Base-by-base conservation (phyloP, 2,888 invertebrate genomes). In the Sesia apiformis region DNA sequence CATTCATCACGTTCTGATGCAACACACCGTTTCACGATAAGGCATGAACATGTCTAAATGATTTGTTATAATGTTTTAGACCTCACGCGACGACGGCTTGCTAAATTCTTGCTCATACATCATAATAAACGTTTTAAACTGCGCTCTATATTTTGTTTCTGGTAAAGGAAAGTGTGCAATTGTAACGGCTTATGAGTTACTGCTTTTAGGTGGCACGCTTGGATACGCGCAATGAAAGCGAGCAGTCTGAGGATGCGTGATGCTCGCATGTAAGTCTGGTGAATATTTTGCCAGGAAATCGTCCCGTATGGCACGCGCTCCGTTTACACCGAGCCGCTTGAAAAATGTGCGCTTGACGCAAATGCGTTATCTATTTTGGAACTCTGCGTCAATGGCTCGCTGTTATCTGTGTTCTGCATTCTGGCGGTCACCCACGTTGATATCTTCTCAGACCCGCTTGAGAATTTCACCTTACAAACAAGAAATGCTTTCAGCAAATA, bases 361-460 rank as follows among this genome's bases (percentile, higher is more conserved):
- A 88, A 87, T 84, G 84, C 83, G 84, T 89, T 88, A 86, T 89
- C 88, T 89, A 88, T 88, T 89, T 88, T 81, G 83, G 85, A 84
- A 74, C 74, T 81, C 76, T 86, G 84, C 88, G 88, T 89, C 88
- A 89, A 75, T 76, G 70, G 73, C 67, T 72, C 68, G 66, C 62
- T 76, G 78, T 84, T 87, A 87, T 84, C 86, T 84, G 75, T 70
- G 73, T 71, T 82, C 74, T 79, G 81, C 78, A 78, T 80, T 82
- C 81, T 84, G 78, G 73, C 81, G 82, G 83, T 84, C 84, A 80
- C 78, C 76, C 72, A 74, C 65, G 63, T 56, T 60, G 63, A 68
- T 70, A 46, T 46, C 46, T 46, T 46, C 4, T n/a, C 46, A 8
- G 46, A 46, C n/a, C 46, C 4, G 23, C 46, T 46, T 46, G 46